Evolutionary conservation across 2,113 vertebrate genomes (phyloP).

Genomic region (Lipotes vexillifer): DNA sequence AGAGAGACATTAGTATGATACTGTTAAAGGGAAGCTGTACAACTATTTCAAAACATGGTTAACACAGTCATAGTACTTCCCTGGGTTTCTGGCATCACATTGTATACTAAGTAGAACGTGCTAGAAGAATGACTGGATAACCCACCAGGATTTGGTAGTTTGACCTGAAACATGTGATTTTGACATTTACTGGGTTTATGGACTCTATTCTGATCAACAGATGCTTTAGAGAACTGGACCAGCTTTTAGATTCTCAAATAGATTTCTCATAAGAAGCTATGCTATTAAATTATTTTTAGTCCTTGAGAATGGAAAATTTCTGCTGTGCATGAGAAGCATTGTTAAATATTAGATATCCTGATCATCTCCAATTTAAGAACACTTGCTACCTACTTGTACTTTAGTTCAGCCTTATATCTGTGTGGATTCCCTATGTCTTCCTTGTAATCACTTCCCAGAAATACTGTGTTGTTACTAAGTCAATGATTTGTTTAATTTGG

Average conservation of each 20-base stretch:
- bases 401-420: background rate
- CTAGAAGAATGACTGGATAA: background rate
- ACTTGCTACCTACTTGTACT: background rate
- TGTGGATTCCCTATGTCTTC: background rate
- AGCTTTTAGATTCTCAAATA: background rate
- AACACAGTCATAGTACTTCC: background rate
- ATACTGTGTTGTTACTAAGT: background rate
- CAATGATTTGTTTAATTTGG: background rate
- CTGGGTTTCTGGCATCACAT: background rate
- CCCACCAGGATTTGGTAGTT: constrained; percentile 1
- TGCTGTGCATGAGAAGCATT: background rate
- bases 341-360: background rate
- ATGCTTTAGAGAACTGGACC: background rate
- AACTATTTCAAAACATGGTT: background rate
- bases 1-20: background rate
- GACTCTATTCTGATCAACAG: background rate
- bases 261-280: background rate
- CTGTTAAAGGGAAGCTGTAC: background rate
- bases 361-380: background rate
- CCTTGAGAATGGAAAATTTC: constrained; percentile 9
- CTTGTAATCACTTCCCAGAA: background rate
- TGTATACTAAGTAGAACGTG: background rate
- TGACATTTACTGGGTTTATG: background rate
- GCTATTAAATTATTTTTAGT: background rate
- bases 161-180: constrained; percentile 30